Evolutionary conservation across 2,888 invertebrate species (phyloP), one percentile per base, ranked within the genome.

Genomic region (Acronicta leporina): DNA sequence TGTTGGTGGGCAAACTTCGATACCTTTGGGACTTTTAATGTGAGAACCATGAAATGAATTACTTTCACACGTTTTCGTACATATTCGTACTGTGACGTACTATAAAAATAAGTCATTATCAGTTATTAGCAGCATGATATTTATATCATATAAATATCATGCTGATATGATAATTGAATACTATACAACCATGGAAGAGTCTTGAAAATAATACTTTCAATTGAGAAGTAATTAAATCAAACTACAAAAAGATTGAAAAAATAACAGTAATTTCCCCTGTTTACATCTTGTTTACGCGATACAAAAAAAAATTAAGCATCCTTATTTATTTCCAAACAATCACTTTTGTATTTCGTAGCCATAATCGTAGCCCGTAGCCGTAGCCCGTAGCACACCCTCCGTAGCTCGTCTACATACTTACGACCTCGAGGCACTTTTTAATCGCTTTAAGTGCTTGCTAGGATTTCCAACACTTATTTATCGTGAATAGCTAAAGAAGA

Each of bases 381-480:
- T 61, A 72, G 68, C 73, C 50, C 68, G 71, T 78, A 69, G 68
- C 63, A 55, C 78, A 74, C 75, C 77, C 78, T 77, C 63, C 82
- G 84, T 84, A 83, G 83, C 78, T 63, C 72, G 69, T 78, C 79
- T 80, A 80, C 68, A 50, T 72, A 67, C 83, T 74, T 80, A 76
- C 78, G 65, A 81, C 82, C 80, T 74, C 71, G 60, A 85, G 84
- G 83, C 81, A 87, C 82, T 88, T 89, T 92, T 91, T 93, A 93
- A 93, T 93, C 92, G 88, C 84, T 89, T 87, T 90, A 92, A 92
- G 93, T 93, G 93, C 89, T 87, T 81, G 83, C 87, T 81, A 86
- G 87, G 89, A 92, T 91, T 91, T 88, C 83, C 88, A 81, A 82
- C 83, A 86, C 83, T 89, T 87, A 87, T 88, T 89, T 86, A 87